Conservation (phyloP, 2,888 invertebrate genomes). For the Metellina segmentata region DNA sequence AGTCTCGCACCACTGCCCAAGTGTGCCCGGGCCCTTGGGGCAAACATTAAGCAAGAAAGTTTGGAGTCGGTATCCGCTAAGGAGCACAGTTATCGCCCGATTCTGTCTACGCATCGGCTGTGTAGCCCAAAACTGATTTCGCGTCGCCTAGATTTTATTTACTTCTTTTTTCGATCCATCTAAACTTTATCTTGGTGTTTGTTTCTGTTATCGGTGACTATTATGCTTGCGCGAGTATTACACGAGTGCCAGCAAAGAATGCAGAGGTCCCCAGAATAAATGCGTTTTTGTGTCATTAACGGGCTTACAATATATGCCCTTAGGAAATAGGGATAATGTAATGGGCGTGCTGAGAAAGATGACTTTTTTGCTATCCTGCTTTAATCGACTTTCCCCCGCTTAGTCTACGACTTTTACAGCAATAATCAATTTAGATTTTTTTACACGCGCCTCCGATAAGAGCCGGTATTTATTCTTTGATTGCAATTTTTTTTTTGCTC, state of each 20-base stretch:
- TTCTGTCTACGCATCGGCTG: slow-evolving; percentile 60
- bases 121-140: slow-evolving; percentile 65
- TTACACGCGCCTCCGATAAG: slow-evolving; percentile 24
- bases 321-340: slow-evolving; percentile 66
- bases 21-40: slow-evolving; percentile 56
- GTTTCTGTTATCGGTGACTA: slow-evolving; percentile 69
- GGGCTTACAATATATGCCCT: slow-evolving; percentile 61
- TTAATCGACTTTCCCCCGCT: slow-evolving; percentile 48
- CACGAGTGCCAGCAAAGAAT: slow-evolving; percentile 58
- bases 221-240: slow-evolving; percentile 36
- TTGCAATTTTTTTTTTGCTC: slow-evolving; percentile 10
- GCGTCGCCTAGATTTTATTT: slow-evolving; percentile 46
- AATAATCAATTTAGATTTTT: slow-evolving; percentile 36
- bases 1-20: slow-evolving; percentile 60
- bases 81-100: slow-evolving; percentile 62
- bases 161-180: slow-evolving; percentile 34
- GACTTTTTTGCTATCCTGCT: slow-evolving; percentile 40
- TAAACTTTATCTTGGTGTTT: slow-evolving; percentile 70
- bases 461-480: not conserved
- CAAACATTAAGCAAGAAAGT: slow-evolving; percentile 72
- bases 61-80: slow-evolving; percentile 49
- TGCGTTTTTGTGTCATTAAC: slow-evolving; percentile 74
- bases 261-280: slow-evolving; percentile 55
- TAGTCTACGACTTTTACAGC: slow-evolving; percentile 15
- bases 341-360: slow-evolving; percentile 10